Base-by-base conservation (phyloP, 1,140 invertebrate genomes). In the Drosophila virilis region DNA sequence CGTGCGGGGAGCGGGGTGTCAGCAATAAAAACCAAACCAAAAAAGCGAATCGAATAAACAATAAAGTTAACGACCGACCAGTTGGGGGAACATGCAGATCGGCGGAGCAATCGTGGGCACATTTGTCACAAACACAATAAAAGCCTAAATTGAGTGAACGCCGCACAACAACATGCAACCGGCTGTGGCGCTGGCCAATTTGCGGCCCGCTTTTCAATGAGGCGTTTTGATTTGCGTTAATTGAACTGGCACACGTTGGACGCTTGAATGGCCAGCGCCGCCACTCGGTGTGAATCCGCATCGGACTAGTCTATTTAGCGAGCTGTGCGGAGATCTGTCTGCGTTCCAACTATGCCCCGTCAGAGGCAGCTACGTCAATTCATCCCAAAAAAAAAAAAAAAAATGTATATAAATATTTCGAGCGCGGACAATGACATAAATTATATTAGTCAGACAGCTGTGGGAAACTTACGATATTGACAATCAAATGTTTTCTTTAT, bases 141-240 rank as follows among this genome's bases (percentile, higher is more conserved):
- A 67, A 38, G 50, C 46, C 46, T 13, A 52, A 70, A 59, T 68
- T 68, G 55, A 74, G 13, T 50, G 33, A 37, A 60, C 17, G 17
- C 17, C 17, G 17, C 17, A 17, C 17, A 17, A 46, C 43, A 59
- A 51, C 46, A 52, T 35, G 54, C 52, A 62, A 46, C 22, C 13
- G 45, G 1, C 33, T 86, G 48, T 55, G 61, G 65, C 59, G 65
- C 59, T 86, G 71, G 72, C 32, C 74, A 86, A 75, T 74, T 65
- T 65, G 78, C 62, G 32, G 51, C 60, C 22, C 15, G 65, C 50
- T 38, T 42, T 52, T 61, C 55, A 74, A 74, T 65, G 35, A 65
- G 72, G 80, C 72, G 54, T 60, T 79, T 78, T 62, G 77, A 88
- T 79, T 86, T 59, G 77, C 76, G 68, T 74, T 83, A 86, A 86